phyloP scores from a whole-genome alignment of 2,797 vertebrate species.

The Merluccius polli region DNA sequence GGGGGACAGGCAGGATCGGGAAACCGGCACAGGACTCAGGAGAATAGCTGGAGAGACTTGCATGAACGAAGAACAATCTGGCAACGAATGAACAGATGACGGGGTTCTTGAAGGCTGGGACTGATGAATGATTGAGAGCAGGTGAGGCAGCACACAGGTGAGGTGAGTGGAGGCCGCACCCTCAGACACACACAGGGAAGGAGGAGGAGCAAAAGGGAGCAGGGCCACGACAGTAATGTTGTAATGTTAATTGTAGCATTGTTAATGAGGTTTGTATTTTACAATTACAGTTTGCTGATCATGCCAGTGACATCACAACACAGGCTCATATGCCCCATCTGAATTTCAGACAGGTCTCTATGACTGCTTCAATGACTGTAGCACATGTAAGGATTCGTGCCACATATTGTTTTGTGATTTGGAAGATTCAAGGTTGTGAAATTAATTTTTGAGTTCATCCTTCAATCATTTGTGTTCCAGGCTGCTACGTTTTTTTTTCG shows the following conservation, averaged over 20 bases:
- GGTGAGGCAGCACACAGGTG: too few relatives aligned
- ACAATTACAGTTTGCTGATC: conserved; percentile 3
- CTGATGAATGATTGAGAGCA: too few relatives aligned
- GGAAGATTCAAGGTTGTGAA: neutral
- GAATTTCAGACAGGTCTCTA: conserved; percentile 72
- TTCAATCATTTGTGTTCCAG: conserved; percentile 42
- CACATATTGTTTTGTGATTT: neutral
- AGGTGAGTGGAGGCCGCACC: too few relatives aligned
- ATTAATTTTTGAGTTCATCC: neutral
- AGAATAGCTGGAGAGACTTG: too few relatives aligned
- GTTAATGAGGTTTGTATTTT: neutral
- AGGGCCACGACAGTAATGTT: too few relatives aligned
- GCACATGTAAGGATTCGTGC: conserved; percentile 73
- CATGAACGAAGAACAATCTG: too few relatives aligned
- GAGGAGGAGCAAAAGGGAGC: too few relatives aligned
- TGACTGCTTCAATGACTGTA: conserved; percentile 63
- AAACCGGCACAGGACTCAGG: too few relatives aligned
- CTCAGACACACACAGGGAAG: too few relatives aligned
- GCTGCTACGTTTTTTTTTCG: conserved; percentile 69
- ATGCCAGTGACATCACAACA: conserved; percentile 73
- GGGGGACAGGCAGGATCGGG: too few relatives aligned
- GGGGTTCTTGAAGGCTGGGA: too few relatives aligned
- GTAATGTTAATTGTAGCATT: neutral
- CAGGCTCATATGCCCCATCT: conserved; percentile 20
- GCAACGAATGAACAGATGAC: too few relatives aligned